Evolutionary conservation across 2,888 invertebrate species (phyloP), one percentile per base, ranked within the genome.

Genomic region (Penaeus monodon): DNA sequence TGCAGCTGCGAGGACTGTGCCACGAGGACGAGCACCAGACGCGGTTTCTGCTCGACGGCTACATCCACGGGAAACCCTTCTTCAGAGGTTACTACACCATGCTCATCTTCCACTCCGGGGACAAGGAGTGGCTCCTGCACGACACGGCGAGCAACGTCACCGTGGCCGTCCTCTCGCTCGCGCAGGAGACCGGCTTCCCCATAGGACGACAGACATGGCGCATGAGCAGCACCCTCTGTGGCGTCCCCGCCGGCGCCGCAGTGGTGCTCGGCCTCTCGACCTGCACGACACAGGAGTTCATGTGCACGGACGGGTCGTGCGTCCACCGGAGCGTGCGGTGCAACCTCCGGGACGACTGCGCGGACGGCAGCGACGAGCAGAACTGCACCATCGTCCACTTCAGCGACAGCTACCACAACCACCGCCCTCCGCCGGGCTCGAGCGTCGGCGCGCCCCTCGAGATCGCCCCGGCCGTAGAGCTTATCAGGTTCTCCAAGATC

Each of bases 281-380:
- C 33, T 85, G 85, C 73, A 78, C 79, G 27, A 80, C 44, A 24
- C 33, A 78, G 33, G 65, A 85, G 57, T 85, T 85, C 79, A 85
- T 80, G 80, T 85, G 85, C 66, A 63, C 79, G 24, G 85, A 85
- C 27, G 85, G 85, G 17, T 78, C 80, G 20, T 85, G 85, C 38
- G 80, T 85, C 14, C 66, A 66, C 20, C 78, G 80, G 22, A 17
- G 70, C 57, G 38, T 38, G 12, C 85, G 85, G n/a, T 85, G 85
- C 63, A 85, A 85, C 63, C 80, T 85, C 27, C 85, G 63, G 24
- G 80, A 80, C n/a, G 85, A 85, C 57, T 85, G 85, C n/a, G 8
- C 49, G 33, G 85, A 85, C 57, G 78, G 80, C 27, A 85, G 65
- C 63, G 80, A 80, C 24, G 85, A 85, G 38, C 57, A 85, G 33